Percentiles rank a stretch among this genome's conserved stretches.
phyloP scores from a whole-genome alignment of 2,888 invertebrate species.

The Hesperia comma region DNA sequence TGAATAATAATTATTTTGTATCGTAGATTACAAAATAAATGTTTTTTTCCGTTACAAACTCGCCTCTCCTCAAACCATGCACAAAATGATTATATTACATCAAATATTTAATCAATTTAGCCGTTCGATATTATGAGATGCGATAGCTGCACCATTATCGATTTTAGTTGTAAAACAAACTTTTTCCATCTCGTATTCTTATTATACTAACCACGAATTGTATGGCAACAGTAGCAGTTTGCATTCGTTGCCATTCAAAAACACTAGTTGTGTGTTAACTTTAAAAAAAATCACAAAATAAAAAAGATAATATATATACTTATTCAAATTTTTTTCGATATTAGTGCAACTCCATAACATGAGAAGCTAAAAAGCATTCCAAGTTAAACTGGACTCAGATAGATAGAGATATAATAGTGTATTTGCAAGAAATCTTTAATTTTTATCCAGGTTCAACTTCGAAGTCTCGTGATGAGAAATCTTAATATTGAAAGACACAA shows the following conservation, averaged over 20 bases:
- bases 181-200: background rate
- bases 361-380: conserved; percentile 64
- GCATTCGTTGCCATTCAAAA: background rate
- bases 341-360: conserved; percentile 44
- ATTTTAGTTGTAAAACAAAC: background rate
- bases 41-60: background rate
- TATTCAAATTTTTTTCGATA: conserved; percentile 22
- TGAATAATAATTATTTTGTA: background rate
- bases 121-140: conserved; percentile 26
- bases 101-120: conserved; percentile 39
- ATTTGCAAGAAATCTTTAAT: too few relatives aligned
- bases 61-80: background rate
- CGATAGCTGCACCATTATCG: conserved; percentile 39
- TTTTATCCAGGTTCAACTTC: too few relatives aligned
- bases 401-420: conserved; percentile 3
- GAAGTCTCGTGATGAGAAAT: too few relatives aligned
- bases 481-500: too few relatives aligned
- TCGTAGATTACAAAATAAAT: too few relatives aligned
- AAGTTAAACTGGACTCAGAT: conserved; percentile 12
- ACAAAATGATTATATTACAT: background rate
- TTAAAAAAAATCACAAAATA: background rate
- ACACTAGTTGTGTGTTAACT: background rate
- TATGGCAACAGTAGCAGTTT: background rate
- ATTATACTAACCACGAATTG: background rate
- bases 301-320: background rate